phyloP scores from a whole-genome alignment of 2,888 invertebrate genomes.

The Coenonympha glycerion region DNA sequence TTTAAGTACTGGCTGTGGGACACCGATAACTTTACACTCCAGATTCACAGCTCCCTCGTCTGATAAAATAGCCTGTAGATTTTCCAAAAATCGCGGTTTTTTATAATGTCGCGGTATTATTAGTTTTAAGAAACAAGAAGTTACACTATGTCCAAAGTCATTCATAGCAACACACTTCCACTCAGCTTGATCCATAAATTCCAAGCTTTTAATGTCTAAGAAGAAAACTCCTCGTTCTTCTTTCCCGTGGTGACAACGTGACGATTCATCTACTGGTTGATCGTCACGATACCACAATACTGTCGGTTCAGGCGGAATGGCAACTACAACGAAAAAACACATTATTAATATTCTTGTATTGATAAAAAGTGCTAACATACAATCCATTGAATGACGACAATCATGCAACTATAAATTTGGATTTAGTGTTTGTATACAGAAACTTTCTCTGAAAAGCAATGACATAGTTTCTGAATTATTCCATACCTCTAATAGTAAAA shows the following conservation, averaged over 20 bases:
- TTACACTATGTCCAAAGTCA: conserved; percentile 91
- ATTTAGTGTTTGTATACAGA: no score
- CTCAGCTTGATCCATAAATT: conserved; percentile 90
- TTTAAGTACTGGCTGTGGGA: conserved; percentile 90
- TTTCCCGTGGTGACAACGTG: conserved; percentile 79
- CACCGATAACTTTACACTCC: conserved; percentile 94
- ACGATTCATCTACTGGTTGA: conserved; percentile 80
- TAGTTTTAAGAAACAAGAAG: conserved; percentile 89
- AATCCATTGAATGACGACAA: no score
- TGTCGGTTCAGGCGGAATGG: conserved; percentile 85
- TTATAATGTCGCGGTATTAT: conserved; percentile 92
- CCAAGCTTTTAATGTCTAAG: conserved; percentile 83
- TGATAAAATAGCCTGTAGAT: conserved; percentile 87
- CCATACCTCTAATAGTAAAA: conserved; percentile 86
- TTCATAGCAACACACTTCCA: conserved; percentile 95
- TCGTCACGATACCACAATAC: conserved; percentile 94
- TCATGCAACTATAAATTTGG: no score
- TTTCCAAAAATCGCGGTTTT: conserved; percentile 90
- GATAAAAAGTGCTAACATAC: no score
- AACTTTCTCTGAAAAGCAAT: no score
- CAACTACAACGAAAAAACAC: conserved; percentile 71
- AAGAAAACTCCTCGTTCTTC: conserved; percentile 84
- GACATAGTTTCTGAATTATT: not conserved
- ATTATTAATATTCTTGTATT: no score
- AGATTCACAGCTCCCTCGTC: conserved; percentile 93